Conservation (phyloP, 2,113 vertebrate species). For the Trogon melanurus region DNA sequence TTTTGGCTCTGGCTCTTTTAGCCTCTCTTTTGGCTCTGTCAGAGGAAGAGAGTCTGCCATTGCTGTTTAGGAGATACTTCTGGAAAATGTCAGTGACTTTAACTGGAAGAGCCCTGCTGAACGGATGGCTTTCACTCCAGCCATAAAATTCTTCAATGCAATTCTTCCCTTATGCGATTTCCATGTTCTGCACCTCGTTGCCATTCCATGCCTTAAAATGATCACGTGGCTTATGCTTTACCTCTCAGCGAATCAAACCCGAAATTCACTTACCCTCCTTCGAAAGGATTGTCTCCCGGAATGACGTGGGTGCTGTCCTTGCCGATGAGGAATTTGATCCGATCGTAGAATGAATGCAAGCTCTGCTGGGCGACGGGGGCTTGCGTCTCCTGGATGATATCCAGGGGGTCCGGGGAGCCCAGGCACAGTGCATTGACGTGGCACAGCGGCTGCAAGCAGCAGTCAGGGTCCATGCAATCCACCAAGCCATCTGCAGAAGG, state of each 20-base stretch:
- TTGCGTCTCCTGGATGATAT: conserved; percentile 95
- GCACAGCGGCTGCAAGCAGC: conserved; percentile 93
- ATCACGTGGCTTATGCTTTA: not conserved
- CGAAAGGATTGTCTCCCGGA: conserved; percentile 91
- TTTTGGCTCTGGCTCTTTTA: not conserved
- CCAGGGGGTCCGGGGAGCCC: conserved; percentile 93
- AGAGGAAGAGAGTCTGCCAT: not conserved
- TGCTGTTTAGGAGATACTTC: not conserved
- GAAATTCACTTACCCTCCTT: conserved; percentile 86
- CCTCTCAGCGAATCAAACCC: not conserved
- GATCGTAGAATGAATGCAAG: conserved; percentile 91
- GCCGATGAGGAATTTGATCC: conserved; percentile 93
- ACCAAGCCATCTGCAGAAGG: conserved; percentile 87
- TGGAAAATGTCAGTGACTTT: not conserved
- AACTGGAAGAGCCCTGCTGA: not conserved
- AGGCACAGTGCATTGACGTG: conserved; percentile 89
- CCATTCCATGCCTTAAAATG: not conserved
- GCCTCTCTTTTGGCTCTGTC: not conserved
- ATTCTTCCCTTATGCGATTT: not conserved
- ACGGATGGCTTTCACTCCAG: not conserved
- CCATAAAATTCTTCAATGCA: conserved; percentile 31
- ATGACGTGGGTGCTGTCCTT: conserved; percentile 93
- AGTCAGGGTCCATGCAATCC: conserved; percentile 99
- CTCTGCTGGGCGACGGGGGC: conserved; percentile 82
- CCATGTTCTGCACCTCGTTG: not conserved